Base-by-base conservation (phyloP, 2,113 vertebrate species). In the Oncorhynchus kisutch region DNA sequence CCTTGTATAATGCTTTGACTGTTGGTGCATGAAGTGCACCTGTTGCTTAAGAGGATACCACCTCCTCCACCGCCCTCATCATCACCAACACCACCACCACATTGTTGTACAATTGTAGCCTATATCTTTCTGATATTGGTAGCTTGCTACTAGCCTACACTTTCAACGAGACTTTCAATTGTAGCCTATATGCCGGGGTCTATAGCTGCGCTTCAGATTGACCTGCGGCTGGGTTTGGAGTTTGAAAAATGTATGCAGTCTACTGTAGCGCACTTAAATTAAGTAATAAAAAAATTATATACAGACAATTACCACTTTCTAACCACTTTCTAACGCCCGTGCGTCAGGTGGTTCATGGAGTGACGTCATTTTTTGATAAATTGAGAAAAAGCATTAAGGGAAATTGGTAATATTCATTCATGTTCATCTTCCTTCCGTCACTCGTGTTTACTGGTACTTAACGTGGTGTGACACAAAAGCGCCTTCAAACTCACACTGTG, bases 321-420 rank as follows among this genome's bases (percentile, higher is more conserved):
- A 27, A 31, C 4, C 29, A 5, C 29, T 31, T 74, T 73, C 14
- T 34, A 80, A 82, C 60, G 57, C 69, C 4, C 11, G 67, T 72
- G 74, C 71, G 85, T 39, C 39, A 9, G 72, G 85, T 86, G 85
- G 71, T 77, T 72, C 80, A 34, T 12, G 25, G 24, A 59, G 73
- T 89, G 87, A 89, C 87, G 87, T 89, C 81, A 89, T 76, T 80
- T 14, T 71, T 73, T 71, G 76, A 87, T 86, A 87, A 83, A 89
- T 78, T 39, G 79, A 70, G 75, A 82, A 86, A 71, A 75, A 72
- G 72, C 75, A 74, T 69, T 67, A 67, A 39, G 45, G 20, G 67
- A n/a, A 68, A 68, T 27, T 34, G 31, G 51, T 54, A 5, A 68
- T 45, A 20, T 68, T 18, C 5, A 31, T 68, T 68, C 67, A 7